Base-by-base conservation (phyloP, 2,888 invertebrate genomes). In the Hyalella azteca region DNA sequence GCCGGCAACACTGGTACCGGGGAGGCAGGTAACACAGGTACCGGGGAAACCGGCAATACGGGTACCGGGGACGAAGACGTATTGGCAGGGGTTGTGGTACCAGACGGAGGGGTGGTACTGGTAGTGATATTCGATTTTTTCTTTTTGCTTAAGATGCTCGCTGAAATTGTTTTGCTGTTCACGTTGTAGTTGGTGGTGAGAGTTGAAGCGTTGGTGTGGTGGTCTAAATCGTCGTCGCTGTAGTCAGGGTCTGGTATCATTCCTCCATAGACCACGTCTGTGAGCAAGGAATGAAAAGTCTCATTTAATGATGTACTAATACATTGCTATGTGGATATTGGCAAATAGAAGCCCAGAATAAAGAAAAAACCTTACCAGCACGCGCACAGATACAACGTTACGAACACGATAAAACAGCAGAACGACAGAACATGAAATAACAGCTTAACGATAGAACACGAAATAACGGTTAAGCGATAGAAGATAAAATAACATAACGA, bases 191-290 rank as follows among this genome's bases (percentile, higher is more conserved):
- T 77, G 29, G 73, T 49, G 40, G n/a, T 54, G 3, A 41, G 45
- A 9, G 79, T 77, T 49, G 48, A n/a, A n/a, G n/a, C n/a, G n/a
- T n/a, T 45, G n/a, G 50, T 22, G 32, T 29, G 29, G 19, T 36
- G 54, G n/a, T 83, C 81, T 9, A 50, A 66, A 66, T 84, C 84
- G 22, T 84, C 84, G 54, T 87, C 87, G 79, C 86, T 87, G 83
- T 87, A 86, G 81, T 87, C 87, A 32, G 87, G 86, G 54, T 87
- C 87, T 11, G 87, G 87, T 77, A 87, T 87, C 86, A 87, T 87
- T 73, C 84, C 83, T n/a, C 84, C 84, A 79, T 84, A 84, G n/a
- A 84, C 84, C 29, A 84, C 84, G n/a, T 84, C 84, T 84, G 84
- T 7, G 76, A 78, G 32, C 15, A 41, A 19, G 29, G 39, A 36